Evolutionary conservation across 2,888 invertebrate species (phyloP), one percentile per base, ranked within the genome.

Genomic region (Ornithoptera priamus): DNA sequence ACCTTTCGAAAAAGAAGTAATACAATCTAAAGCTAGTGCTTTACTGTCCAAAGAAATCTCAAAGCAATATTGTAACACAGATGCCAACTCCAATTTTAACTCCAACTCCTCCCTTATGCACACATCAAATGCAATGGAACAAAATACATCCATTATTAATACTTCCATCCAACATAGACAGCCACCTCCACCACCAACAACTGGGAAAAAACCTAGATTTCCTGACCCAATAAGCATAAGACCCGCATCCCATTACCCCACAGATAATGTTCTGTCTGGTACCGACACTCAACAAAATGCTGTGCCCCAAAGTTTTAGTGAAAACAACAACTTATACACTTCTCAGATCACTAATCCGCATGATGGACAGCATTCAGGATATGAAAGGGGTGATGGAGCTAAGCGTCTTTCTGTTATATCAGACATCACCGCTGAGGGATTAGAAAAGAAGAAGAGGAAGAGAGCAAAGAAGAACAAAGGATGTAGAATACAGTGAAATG

Each of bases 11-110:
- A 92, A 92, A 71, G 92, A 92, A 75, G 86, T 87, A 39, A 92
- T 92, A 57, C 91, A 92, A 72, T 92, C 92, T 0, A 91, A 88
- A 82, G 85, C 89, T 22, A 90, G 88, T 84, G 92, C 92, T n/a
- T 73, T 92, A 36, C 83, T 90, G 71, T 86, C 89, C 22, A 87
- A 89, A 75, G 89, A 92, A 73, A 78, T 86, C 42, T 92, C 92
- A 1, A 87, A 82, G 70, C 91, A 90, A 74, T 90, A 87, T 74
- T 91, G 85, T 70, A 75, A 81, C 5, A 84, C 85, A 56, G 85
- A 87, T 69, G 78, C 85, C 10, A 83, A 85, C 60, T 86, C 86
- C 4, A 83, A 78, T 57, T 71, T 72, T 18, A 80, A 78, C 46
- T 79, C 80, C 17, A 84, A 83, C 68, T 73, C 81, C 50, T 82